Percentiles rank a stretch among this genome's conserved stretches.
Conservation (phyloP, 1,140 invertebrate species). For the Hylaeus anthracinus region DNA sequence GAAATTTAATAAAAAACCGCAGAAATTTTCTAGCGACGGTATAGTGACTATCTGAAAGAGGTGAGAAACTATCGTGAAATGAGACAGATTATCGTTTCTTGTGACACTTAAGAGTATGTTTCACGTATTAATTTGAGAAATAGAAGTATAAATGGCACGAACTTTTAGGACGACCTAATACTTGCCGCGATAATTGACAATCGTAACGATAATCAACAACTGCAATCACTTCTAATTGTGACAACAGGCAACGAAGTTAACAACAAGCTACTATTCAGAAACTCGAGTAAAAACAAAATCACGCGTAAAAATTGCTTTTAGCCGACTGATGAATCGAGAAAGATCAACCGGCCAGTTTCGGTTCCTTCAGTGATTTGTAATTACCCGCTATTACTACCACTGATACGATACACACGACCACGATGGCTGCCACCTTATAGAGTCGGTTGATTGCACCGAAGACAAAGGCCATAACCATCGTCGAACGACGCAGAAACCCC, state of each 20-base stretch:
- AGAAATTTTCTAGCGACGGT: no score
- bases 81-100: no score
- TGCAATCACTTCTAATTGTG: neutral
- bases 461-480: slow-evolving; percentile 50
- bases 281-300: neutral
- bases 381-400: slow-evolving; percentile 72
- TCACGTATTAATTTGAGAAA: no score
- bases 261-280: slow-evolving; percentile 3
- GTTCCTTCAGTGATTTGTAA: slow-evolving; percentile 71
- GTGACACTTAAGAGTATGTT: no score
- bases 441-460: slow-evolving; percentile 7
- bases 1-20: no score
- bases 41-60: no score
- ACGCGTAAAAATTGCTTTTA: slow-evolving; percentile 16
- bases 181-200: neutral
- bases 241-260: neutral
- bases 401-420: slow-evolving; percentile 62
- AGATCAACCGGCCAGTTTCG: slow-evolving; percentile 42
- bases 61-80: no score
- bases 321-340: slow-evolving; percentile 5
- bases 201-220: no score
- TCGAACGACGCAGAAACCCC: neutral
- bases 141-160: no score
- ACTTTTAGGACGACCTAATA: neutral
- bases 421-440: slow-evolving; percentile 54